phyloP scores from a whole-genome alignment of 2,113 vertebrate species.

The Aix galericulata region DNA sequence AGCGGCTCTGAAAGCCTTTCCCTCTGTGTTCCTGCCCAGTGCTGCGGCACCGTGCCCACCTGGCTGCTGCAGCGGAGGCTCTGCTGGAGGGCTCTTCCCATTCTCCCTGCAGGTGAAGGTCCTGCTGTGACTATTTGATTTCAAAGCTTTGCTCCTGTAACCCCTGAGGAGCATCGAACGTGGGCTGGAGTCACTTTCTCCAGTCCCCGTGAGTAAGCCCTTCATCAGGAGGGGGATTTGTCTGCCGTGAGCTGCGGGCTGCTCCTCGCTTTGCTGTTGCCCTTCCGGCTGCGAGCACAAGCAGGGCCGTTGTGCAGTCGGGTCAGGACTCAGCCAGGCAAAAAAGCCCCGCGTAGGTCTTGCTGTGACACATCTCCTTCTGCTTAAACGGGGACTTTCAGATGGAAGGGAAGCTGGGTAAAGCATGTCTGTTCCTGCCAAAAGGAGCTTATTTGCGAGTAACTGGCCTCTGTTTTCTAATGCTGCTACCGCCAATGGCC shows the following conservation, averaged over 20 bases:
- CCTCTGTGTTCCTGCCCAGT: not conserved
- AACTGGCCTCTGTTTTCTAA: not conserved
- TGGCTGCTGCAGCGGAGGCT: rapidly evolving
- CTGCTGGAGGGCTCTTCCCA: not conserved
- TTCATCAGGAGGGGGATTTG: rapidly evolving
- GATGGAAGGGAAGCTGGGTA: not conserved
- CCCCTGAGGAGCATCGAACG: rapidly evolving
- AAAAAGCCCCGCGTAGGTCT: not conserved
- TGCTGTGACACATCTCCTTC: slow-evolving; percentile 1
- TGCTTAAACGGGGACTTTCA: slow-evolving; percentile 27
- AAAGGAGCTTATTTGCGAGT: not conserved
- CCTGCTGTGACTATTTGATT: not conserved
- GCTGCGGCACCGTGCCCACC: not conserved
- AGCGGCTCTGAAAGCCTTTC: not conserved
- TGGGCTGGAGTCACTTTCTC: not conserved
- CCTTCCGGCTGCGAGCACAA: not conserved
- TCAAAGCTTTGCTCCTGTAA: not conserved
- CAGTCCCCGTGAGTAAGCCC: not conserved
- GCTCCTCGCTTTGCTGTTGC: not conserved
- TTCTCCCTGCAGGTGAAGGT: rapidly evolving
- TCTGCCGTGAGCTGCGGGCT: not conserved
- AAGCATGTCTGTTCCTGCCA: slow-evolving; percentile 21
- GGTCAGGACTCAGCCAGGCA: not conserved
- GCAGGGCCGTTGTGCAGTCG: rapidly evolving
- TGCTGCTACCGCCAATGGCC: not conserved